Conservation (phyloP, 2,113 vertebrate species). For the Pelecanus crispus region DNA sequence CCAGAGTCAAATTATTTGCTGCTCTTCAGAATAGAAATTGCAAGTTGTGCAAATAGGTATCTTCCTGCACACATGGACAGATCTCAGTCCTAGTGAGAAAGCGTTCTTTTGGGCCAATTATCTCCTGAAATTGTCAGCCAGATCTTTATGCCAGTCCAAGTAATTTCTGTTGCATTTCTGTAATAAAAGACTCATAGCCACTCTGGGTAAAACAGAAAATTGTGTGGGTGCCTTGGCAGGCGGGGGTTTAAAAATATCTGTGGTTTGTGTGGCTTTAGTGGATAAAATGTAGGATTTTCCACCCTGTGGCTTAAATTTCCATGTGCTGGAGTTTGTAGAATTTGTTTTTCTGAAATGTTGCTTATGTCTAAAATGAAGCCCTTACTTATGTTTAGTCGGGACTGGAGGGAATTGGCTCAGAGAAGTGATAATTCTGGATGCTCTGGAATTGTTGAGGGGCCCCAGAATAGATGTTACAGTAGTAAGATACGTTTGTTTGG, state of each 20-base stretch:
- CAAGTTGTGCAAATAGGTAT: neutral
- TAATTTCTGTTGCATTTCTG: neutral
- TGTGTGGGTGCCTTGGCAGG: neutral
- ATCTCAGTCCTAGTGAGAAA: neutral
- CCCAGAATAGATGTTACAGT: neutral
- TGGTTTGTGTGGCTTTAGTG: conserved; percentile 31
- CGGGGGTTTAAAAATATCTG: neutral
- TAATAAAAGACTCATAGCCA: neutral
- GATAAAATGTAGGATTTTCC: conserved; percentile 23
- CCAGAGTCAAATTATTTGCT: neutral
- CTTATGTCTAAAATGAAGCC: neutral
- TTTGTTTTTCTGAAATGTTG: conserved; percentile 45
- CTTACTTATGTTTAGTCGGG: neutral
- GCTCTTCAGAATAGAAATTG: neutral
- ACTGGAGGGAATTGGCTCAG: neutral
- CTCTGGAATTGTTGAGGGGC: neutral
- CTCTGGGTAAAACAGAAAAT: neutral
- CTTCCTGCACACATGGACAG: neutral
- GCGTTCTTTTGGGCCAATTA: neutral
- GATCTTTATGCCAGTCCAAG: neutral
- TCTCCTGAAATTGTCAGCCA: neutral
- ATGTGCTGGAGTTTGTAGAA: neutral
- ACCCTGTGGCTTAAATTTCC: conserved; percentile 13
- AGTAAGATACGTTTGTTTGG: neutral
- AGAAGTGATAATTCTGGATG: neutral